These are phyloP conservation scores for Sinotaia quadrata DNA, from an alignment of 2,888 invertebrate species.

Conservation along the genomic window DNA sequence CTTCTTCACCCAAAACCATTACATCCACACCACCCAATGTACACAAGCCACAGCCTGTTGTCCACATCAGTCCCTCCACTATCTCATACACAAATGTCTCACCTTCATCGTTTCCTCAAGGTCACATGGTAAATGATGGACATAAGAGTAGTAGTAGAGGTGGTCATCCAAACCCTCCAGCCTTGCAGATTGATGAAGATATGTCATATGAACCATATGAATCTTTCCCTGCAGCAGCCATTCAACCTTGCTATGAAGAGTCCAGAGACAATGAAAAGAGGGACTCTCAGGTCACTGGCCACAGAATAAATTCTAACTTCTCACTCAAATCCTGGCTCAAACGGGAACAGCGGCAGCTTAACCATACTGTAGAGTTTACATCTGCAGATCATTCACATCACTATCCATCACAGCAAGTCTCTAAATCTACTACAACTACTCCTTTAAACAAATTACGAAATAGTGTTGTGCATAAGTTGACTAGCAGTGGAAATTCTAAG, in stretches of 20 bases:
- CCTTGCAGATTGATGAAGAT: not conserved
- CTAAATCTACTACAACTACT: conserved; percentile 30
- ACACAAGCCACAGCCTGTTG: conserved; percentile 57
- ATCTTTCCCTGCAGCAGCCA: conserved; percentile 16
- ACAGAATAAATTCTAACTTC: conserved; percentile 51
- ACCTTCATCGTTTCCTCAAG: not conserved
- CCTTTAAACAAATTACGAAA: conserved; percentile 56
- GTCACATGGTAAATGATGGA: not conserved
- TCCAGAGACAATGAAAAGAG: conserved; percentile 6
- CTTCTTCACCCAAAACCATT: conserved; percentile 58
- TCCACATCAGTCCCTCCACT: conserved; percentile 32
- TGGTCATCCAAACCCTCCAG: not conserved
- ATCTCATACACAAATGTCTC: conserved; percentile 9
- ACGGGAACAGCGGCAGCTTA: conserved; percentile 45
- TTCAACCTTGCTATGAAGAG: not conserved
- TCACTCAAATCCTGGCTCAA: conserved; percentile 60
- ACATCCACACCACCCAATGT: conserved; percentile 60
- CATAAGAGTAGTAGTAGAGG: too few relatives aligned
- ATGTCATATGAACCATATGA: conserved; percentile 24
- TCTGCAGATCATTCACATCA: conserved; percentile 33
- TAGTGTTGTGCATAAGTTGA: conserved; percentile 56
- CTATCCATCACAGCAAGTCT: conserved; percentile 31
- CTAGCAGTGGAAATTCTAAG: conserved; percentile 35
- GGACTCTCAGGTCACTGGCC: conserved; percentile 23
- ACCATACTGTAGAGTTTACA: not conserved